Evolutionary conservation across 2,888 invertebrate species (phyloP).

Genomic region (Phalangium opilio): DNA sequence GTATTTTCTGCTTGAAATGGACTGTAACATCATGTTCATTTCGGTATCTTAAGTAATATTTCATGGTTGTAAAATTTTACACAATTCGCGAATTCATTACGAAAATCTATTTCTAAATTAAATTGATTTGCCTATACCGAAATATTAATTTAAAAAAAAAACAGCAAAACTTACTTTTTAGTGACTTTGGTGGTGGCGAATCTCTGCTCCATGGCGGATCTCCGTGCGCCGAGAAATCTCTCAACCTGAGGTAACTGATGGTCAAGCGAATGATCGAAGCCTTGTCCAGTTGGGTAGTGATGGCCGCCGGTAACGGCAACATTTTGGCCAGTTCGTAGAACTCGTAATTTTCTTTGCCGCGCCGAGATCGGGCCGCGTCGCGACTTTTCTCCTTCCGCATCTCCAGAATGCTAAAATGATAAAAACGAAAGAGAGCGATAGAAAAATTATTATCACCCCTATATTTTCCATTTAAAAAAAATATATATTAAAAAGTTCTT

Average conservation of each 20-base stretch:
- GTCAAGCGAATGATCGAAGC: slow-evolving; percentile 91
- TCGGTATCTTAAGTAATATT: too few relatives aligned
- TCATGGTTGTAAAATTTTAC: too few relatives aligned
- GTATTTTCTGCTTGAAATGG: too few relatives aligned
- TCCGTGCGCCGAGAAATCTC: slow-evolving; percentile 88
- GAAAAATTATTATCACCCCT: too few relatives aligned
- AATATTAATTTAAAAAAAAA: too few relatives aligned
- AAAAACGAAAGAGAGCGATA: too few relatives aligned
- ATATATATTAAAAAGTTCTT: too few relatives aligned
- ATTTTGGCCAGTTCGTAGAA: slow-evolving; percentile 82
- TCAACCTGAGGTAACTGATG: slow-evolving; percentile 83
- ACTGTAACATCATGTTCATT: too few relatives aligned
- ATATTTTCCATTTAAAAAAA: too few relatives aligned
- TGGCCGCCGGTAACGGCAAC: slow-evolving; percentile 47
- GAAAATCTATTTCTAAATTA: too few relatives aligned
- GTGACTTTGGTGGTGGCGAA: slow-evolving; percentile 1
- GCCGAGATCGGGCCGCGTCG: slow-evolving; percentile 76
- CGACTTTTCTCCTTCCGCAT: slow-evolving; percentile 83
- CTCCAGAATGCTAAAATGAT: slow-evolving; percentile 62
- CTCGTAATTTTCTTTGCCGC: slow-evolving; percentile 91
- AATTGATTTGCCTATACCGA: too few relatives aligned
- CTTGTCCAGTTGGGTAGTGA: slow-evolving; percentile 75
- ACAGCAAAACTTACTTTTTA: not conserved
- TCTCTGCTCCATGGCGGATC: slow-evolving; percentile 76
- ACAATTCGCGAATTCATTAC: too few relatives aligned